These are phyloP conservation scores for Cephus pygmeus DNA, from an alignment of 2,888 invertebrate species.

Conservation along the genomic window DNA sequence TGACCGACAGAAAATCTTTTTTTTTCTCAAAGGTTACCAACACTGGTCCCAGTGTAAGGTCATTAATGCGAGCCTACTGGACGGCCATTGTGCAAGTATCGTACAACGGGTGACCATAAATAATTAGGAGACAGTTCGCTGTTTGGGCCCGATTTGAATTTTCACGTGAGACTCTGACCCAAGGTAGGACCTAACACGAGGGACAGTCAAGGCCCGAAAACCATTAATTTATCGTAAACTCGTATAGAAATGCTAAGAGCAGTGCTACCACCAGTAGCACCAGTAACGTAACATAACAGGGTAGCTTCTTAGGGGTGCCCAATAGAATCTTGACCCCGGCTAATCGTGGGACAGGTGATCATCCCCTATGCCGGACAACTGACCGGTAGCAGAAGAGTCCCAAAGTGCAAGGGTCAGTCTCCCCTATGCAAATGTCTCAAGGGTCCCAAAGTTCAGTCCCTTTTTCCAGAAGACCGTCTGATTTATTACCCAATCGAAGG, in stretches of 20 bases:
- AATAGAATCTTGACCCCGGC: conserved; percentile 56
- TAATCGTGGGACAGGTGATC: conserved; percentile 63
- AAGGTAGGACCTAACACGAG: conserved; percentile 11
- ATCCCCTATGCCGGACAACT: conserved; percentile 39
- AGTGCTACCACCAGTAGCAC: not conserved
- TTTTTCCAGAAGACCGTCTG: conserved; percentile 31
- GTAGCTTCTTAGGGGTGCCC: conserved; percentile 7
- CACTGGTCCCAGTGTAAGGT: conserved; percentile 24
- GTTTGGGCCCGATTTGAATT: conserved; percentile 41
- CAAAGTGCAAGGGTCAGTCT: conserved; percentile 33
- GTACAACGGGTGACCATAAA: conserved; percentile 39
- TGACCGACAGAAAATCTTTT: conserved; percentile 28
- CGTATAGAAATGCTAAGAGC: conserved; percentile 21
- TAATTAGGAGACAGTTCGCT: conserved; percentile 38
- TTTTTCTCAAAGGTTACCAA: conserved; percentile 12
- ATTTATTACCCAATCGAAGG: conserved; percentile 35
- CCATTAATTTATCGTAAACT: conserved; percentile 63
- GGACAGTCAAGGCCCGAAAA: conserved; percentile 36
- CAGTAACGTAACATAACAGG: not conserved
- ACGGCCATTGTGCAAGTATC: not conserved
- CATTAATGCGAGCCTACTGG: conserved; percentile 27
- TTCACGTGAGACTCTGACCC: conserved; percentile 41
- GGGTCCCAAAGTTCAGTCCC: conserved; percentile 14
- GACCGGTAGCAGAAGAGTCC: conserved; percentile 43
- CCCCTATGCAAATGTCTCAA: conserved; percentile 50